phyloP scores from a whole-genome alignment of 1,140 invertebrate genomes.

The Gryon sp. region DNA sequence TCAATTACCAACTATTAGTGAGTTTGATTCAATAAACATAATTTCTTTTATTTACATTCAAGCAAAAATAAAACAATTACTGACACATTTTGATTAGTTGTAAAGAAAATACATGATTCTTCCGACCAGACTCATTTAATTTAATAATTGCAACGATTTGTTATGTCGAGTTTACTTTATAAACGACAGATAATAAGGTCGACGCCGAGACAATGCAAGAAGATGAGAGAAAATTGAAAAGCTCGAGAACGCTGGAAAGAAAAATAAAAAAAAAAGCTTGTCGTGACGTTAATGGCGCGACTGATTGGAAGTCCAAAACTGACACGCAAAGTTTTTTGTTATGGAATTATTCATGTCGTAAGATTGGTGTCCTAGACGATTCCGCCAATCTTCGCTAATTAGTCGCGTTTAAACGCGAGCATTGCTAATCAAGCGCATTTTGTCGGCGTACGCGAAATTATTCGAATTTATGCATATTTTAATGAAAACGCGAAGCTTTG shows the following conservation, averaged over 20 bases:
- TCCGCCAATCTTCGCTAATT: slow-evolving; percentile 23
- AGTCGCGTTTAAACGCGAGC: slow-evolving; percentile 29
- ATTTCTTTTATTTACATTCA: too few relatives aligned
- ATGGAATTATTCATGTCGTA: slow-evolving; percentile 22
- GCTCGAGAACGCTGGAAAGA: neutral
- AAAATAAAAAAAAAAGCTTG: neutral
- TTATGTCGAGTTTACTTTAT: neutral
- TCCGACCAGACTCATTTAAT: neutral
- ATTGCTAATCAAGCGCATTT: slow-evolving; percentile 31
- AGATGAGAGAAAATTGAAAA: slow-evolving; percentile 20
- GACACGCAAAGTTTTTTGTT: slow-evolving; percentile 11
- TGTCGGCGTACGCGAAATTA: slow-evolving; percentile 4
- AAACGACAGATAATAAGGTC: neutral
- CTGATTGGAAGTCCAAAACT: slow-evolving; percentile 16
- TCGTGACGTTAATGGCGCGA: slow-evolving; percentile 1
- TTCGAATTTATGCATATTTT: slow-evolving; percentile 18
- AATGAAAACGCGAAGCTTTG: slow-evolving; percentile 24
- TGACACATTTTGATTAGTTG: too few relatives aligned
- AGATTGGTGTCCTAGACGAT: slow-evolving; percentile 16
- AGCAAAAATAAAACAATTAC: too few relatives aligned
- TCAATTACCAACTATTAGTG: too few relatives aligned
- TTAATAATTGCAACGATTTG: neutral
- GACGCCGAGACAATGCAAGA: neutral
- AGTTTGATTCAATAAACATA: too few relatives aligned
- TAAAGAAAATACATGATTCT: too few relatives aligned